Evolutionary conservation across 2,888 invertebrate species (phyloP).

Genomic region (Meandrusa payeni): DNA sequence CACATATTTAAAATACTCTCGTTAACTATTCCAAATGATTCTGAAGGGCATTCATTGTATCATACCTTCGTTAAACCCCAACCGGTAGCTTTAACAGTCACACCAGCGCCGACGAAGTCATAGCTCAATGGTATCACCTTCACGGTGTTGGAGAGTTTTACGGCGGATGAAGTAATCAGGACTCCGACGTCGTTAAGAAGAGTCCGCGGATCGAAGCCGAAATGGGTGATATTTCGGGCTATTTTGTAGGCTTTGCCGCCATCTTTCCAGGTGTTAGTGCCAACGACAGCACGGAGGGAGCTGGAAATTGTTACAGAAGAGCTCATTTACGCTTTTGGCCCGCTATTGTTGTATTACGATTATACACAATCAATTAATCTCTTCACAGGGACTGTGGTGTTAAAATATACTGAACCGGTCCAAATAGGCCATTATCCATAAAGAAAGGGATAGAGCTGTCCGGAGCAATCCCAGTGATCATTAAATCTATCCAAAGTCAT

Average conservation of each 20-base stretch:
- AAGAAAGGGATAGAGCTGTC: too few relatives aligned
- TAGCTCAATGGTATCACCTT: constrained; percentile 35
- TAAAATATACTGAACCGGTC: too few relatives aligned
- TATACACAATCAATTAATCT: too few relatives aligned
- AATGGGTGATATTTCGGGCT: constrained; percentile 48
- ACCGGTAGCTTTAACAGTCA: constrained; percentile 39
- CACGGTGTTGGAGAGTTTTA: constrained; percentile 31
- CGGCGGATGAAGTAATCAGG: constrained; percentile 37
- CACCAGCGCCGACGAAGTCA: constrained; percentile 31
- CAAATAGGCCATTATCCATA: too few relatives aligned
- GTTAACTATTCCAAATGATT: too few relatives aligned
- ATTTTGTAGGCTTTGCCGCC: constrained; percentile 45
- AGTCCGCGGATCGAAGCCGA: constrained; percentile 39
- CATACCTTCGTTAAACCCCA: constrained; percentile 59
- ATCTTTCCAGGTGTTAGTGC: constrained; percentile 53
- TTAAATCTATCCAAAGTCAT: too few relatives aligned
- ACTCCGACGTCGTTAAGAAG: constrained; percentile 61
- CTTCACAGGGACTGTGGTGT: too few relatives aligned
- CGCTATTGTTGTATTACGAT: too few relatives aligned
- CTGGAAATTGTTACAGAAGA: constrained; percentile 35
- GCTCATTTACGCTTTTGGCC: too few relatives aligned
- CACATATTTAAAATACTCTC: too few relatives aligned
- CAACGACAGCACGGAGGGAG: constrained; percentile 44
- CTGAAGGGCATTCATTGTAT: too few relatives aligned
- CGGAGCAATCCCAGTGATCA: too few relatives aligned